Evolutionary conservation across 2,888 invertebrate species (phyloP), one percentile per base, ranked within the genome.

Genomic region (Drosophila austrosaltans): DNA sequence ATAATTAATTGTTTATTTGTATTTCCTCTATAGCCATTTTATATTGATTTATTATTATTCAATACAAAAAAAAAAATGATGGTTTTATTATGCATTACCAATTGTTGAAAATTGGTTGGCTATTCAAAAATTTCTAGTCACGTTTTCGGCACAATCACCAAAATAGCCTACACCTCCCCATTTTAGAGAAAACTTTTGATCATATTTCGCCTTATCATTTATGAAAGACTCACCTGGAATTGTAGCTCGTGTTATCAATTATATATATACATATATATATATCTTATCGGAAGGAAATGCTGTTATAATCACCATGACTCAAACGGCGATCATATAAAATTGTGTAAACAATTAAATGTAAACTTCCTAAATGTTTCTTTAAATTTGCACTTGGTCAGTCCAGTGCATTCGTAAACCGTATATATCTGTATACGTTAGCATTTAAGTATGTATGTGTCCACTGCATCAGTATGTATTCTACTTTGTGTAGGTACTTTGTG

Each of bases 21-120:
- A 36, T 32, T 53, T n/a, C 32, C 58, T 64, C 56, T 48, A 40
- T 53, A 64, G 10, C 39, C 39, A 57, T 67, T 67, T 57, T 6
- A 8, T 30, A 48, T 25, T 67, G 32, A 67, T 67, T 69, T 69
- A 67, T 69, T 58, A 42, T 62, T 60, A 66, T 66, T 66, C 42
- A 60, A 60, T 42, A n/a, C 53, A 36, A 36, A 30, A 30, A 30
- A 30, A 60, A 66, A 54, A 53, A 28, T 20, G 53, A 62, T 68
- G 22, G 28, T 39, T 16, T 10, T 25, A 28, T 62, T 61, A 57
- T 58, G 61, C 48, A 59, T 59, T 44, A 53, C 8, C 36, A 36
- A 36, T 36, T 36, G 36, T 36, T 36, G 16, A 48, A 20, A 44
- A 16, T 16, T 16, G 16, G 16, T 16, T 16, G 22, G 22, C 16